phyloP scores from a whole-genome alignment of 2,113 vertebrate species.

The Psittacara wagleri region DNA sequence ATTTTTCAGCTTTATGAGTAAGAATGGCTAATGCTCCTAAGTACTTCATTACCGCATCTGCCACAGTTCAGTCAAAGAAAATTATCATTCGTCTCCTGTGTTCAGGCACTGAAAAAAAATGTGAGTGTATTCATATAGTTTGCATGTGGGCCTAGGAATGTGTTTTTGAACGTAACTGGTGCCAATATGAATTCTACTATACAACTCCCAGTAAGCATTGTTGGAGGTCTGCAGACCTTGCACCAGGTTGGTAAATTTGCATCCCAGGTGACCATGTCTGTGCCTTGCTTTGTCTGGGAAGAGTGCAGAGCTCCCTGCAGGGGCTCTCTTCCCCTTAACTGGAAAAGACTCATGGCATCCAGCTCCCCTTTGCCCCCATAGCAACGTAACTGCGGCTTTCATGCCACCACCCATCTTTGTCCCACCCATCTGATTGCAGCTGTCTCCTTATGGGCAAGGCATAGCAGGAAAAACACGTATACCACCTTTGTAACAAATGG shows the following conservation, averaged over 20 bases:
- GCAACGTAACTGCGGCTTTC: not conserved
- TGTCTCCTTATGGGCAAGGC: not conserved
- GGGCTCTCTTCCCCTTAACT: not conserved
- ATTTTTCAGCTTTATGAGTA: not conserved
- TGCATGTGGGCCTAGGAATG: not conserved
- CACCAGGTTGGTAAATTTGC: not conserved
- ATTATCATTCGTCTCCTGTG: not conserved
- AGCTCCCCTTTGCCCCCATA: not conserved
- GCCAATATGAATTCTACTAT: not conserved
- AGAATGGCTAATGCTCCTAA: not conserved
- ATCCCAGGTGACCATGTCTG: not conserved
- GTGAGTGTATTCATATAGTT: not conserved
- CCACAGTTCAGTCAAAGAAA: not conserved
- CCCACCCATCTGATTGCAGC: not conserved
- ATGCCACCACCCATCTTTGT: not conserved
- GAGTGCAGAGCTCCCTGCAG: not conserved
- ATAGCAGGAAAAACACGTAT: rapidly evolving
- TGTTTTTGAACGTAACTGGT: not conserved
- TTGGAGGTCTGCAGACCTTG: not conserved
- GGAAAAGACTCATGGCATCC: not conserved
- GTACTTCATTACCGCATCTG: not conserved
- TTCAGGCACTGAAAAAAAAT: not conserved
- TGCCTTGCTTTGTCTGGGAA: not conserved
- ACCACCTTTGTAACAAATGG: not conserved
- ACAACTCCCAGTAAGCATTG: not conserved